These are phyloP conservation scores for Dascyllus trimaculatus DNA, from an alignment of 2,113 vertebrate species.

Conservation along the genomic window DNA sequence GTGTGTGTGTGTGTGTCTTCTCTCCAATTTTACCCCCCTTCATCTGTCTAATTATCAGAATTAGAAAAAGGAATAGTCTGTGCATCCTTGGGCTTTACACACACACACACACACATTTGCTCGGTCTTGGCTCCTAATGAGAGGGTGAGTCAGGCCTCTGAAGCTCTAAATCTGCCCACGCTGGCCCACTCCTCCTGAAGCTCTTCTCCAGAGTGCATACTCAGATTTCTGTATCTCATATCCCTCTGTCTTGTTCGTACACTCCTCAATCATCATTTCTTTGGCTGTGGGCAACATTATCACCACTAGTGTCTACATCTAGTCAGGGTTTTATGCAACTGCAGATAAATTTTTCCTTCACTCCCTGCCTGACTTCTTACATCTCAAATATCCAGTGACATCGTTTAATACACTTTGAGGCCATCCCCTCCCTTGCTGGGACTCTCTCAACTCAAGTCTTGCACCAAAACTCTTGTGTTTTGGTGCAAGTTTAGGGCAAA, in stretches of 20 bases:
- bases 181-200: conserved; percentile 33
- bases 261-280: conserved; percentile 20
- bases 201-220: neutral
- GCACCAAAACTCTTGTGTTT: too few species aligned
- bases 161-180: conserved; percentile 46
- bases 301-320: neutral
- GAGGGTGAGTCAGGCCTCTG: conserved; percentile 45
- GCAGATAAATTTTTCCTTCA: conserved; percentile 3
- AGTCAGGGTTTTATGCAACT: conserved; percentile 20
- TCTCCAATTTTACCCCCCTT: conserved; percentile 59
- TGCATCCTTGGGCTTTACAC: conserved; percentile 24
- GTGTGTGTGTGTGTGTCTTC: conserved; percentile 3
- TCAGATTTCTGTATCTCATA: conserved; percentile 9
- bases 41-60: conserved; percentile 62
- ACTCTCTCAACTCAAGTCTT: too few species aligned
- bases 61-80: conserved; percentile 43
- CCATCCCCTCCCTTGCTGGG: neutral
- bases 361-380: neutral
- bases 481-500: too few species aligned
- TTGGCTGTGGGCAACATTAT: neutral
- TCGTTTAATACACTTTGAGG: neutral
- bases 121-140: conserved; percentile 40
- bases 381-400: conserved; percentile 10
- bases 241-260: neutral
- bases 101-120: neutral